Evolutionary conservation across 2,797 vertebrate genomes (phyloP), one percentile per base, ranked within the genome.

Genomic region (Chromobotia macracanthus): DNA sequence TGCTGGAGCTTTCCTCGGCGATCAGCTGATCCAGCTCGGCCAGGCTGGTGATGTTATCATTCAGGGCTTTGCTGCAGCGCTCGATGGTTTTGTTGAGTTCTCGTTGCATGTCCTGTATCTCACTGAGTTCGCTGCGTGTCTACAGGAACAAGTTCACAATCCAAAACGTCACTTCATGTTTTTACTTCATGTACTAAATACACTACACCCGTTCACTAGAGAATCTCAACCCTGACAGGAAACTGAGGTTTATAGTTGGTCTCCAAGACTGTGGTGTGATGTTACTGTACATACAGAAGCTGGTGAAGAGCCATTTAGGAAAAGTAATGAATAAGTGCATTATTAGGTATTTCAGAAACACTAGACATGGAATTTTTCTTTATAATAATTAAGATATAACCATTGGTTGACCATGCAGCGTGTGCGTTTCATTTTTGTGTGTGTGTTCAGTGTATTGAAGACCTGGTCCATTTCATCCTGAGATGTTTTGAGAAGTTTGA

Each of bases 391-490:
- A 16, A 5, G 15, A 23, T 19, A 18, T 21, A 48, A 25, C 25
- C 4, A 31, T 1, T 28, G n/a, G 65, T 23, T 23, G 5, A 19
- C 12, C 48, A 35, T 74, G 53, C 64, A 3, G 5, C 31, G 5
- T 31, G 2, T 2, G 31, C n/a, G n/a, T n/a, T 38, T 38, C 35
- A 38, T n/a, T n/a, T n/a, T n/a, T 41, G 7, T 41, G 38, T 41
- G 38, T 38, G 2, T 38, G 69, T 51, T 61, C 10, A 9, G n/a
- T 48, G 53, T 18, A 46, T 31, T 55, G 41, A 44, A 83, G 85
- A 98, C 98, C 98, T 98, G 96, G 84, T 92, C 95, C 88, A 98
- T 96, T 89, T 99, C 97, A 0, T 98, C 96, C 82, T 98, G 96
- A 0, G 98, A 98, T 81, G 94, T 95, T 85, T 94, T 95, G 64